A percentile compares a stretch with the other conserved stretches of the same genome.
These are phyloP conservation scores for Watsonalla cultraria DNA, from an alignment of 2,888 invertebrate genomes.

Conservation along the genomic window DNA sequence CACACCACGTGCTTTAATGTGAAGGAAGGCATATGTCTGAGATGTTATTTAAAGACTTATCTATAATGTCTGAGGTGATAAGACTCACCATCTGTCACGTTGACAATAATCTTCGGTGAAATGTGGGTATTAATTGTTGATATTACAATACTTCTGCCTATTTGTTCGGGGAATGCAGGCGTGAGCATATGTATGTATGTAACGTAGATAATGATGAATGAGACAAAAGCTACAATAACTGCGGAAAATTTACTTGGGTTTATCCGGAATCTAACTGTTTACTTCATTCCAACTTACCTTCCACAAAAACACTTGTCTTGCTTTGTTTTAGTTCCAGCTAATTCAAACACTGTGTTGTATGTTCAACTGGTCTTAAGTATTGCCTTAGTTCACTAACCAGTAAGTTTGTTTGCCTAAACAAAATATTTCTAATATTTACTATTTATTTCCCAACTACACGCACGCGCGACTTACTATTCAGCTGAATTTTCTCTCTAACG, in stretches of 20 bases:
- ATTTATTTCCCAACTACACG: slow-evolving; percentile 32
- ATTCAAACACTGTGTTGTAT: slow-evolving; percentile 27
- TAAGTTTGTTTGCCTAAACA: slow-evolving; percentile 40
- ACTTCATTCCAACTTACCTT: not conserved
- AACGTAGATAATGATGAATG: too few species aligned
- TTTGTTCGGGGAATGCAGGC: too few species aligned
- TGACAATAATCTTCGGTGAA: too few species aligned
- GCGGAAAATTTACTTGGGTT: not conserved
- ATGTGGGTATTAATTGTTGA: too few species aligned
- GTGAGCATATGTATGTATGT: too few species aligned
- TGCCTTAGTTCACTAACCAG: slow-evolving; percentile 38
- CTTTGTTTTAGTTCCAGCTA: slow-evolving; percentile 10
- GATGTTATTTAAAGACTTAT: too few species aligned
- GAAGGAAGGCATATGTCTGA: too few species aligned
- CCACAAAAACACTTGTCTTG: slow-evolving; percentile 10
- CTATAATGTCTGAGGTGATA: too few species aligned
- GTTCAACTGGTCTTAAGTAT: slow-evolving; percentile 36
- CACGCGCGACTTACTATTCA: slow-evolving; percentile 36
- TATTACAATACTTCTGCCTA: too few species aligned
- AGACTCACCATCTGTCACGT: too few species aligned
- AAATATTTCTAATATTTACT: slow-evolving; percentile 50
- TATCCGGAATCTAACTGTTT: not conserved
- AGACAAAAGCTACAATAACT: too few species aligned
- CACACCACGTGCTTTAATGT: too few species aligned
- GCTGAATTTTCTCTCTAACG: slow-evolving; percentile 19